Conservation (phyloP, 2,797 vertebrate genomes). For the Kryptopterus vitreolus region DNA sequence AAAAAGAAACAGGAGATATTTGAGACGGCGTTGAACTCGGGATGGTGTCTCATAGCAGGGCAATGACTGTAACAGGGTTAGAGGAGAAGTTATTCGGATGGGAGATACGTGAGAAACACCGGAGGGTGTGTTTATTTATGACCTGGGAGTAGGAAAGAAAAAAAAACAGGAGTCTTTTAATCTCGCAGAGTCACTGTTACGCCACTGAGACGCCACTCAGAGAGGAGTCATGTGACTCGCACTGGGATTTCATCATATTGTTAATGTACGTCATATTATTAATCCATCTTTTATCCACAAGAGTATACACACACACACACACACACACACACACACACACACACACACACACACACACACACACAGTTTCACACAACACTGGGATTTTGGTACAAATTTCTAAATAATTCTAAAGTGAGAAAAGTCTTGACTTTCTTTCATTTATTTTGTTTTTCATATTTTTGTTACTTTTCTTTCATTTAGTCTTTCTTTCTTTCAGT, state of each 20-base stretch:
- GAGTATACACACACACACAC: too few species aligned
- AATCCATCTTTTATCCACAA: too few species aligned
- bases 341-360: background rate
- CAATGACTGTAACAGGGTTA: slow-evolving; percentile 34
- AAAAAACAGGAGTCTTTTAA: background rate
- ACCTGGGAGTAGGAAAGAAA: background rate
- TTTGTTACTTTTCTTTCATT: too few species aligned
- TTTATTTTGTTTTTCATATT: too few species aligned
- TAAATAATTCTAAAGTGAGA: background rate
- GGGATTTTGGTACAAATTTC: background rate
- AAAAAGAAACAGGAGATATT: slow-evolving; percentile 22
- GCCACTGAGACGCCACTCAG: background rate
- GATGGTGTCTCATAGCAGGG: slow-evolving; percentile 41
- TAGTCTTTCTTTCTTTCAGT: fast-evolving
- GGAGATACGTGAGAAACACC: slow-evolving; percentile 30
- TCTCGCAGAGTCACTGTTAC: background rate
- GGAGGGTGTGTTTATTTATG: slow-evolving; percentile 25
- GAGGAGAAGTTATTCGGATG: slow-evolving; percentile 41
- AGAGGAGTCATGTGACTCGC: background rate
- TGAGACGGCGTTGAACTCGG: slow-evolving; percentile 45
- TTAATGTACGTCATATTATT: background rate
- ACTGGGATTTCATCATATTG: background rate
- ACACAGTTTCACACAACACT: too few species aligned
- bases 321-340: background rate
- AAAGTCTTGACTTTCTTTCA: background rate